Evolutionary conservation across 1,140 invertebrate genomes (phyloP).

Genomic region (Melitaea cinxia): DNA sequence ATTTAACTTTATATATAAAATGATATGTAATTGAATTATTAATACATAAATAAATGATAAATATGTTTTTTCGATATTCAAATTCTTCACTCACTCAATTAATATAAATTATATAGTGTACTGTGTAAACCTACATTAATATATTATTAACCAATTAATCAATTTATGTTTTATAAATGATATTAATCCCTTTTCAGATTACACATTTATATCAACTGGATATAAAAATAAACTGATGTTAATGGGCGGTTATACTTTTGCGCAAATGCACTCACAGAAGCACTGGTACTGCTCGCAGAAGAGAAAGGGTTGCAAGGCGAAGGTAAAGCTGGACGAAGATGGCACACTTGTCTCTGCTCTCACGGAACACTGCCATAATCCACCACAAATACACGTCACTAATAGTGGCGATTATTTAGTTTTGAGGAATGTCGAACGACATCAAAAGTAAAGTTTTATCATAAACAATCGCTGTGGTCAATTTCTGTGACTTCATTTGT

Average conservation of each 20-base stretch:
- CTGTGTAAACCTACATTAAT: too few relatives aligned
- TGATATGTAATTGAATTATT: too few relatives aligned
- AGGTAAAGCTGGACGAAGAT: slow-evolving; percentile 29
- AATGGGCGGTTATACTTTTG: slow-evolving; percentile 45
- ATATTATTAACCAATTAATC: too few relatives aligned
- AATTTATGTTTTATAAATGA: too few relatives aligned
- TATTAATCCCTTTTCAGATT: slow-evolving; percentile 36
- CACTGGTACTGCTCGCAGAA: slow-evolving; percentile 54
- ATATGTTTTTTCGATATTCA: too few relatives aligned
- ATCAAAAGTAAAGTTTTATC: neutral
- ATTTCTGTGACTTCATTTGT: too few relatives aligned
- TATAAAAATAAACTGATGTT: slow-evolving; percentile 42
- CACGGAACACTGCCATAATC: slow-evolving; percentile 34
- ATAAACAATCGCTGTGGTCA: too few relatives aligned
- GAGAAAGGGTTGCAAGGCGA: slow-evolving; percentile 44
- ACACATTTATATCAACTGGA: slow-evolving; percentile 37
- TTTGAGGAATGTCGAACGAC: neutral
- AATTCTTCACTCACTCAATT: too few relatives aligned
- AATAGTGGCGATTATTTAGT: slow-evolving; percentile 16
- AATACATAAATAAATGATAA: too few relatives aligned
- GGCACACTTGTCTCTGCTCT: slow-evolving; percentile 8
- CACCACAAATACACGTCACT: slow-evolving; percentile 23
- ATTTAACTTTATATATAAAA: too few relatives aligned
- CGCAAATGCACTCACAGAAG: slow-evolving; percentile 32
- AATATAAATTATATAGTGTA: too few relatives aligned